phyloP scores from a whole-genome alignment of 1,140 invertebrate genomes.

The Brachionus sp. region DNA sequence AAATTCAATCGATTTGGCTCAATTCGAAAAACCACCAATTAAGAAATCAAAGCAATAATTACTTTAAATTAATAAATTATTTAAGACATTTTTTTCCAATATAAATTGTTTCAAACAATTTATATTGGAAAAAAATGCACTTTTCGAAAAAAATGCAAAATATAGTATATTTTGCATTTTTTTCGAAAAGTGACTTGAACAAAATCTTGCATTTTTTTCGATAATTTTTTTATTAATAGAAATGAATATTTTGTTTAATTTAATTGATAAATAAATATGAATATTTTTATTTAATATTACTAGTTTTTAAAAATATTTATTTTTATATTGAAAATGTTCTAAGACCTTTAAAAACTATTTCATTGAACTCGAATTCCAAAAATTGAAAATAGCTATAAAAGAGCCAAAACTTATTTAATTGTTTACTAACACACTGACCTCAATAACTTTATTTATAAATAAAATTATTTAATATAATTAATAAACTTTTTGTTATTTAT shows the following conservation, averaged over 20 bases:
- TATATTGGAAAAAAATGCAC: too few relatives aligned
- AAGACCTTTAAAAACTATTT: neutral
- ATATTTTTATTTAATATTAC: neutral
- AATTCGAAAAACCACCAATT: constrained; percentile 21
- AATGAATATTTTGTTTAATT: neutral
- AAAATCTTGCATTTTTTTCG: neutral
- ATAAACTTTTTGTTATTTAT: neutral
- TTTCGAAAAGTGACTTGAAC: neutral
- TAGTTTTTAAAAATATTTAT: neutral
- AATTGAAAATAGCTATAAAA: neutral
- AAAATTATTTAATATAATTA: neutral
- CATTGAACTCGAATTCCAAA: neutral
- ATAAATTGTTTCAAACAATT: neutral
- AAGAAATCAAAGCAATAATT: constrained; percentile 41
- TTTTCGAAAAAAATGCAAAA: too few relatives aligned
- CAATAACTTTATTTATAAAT: neutral
- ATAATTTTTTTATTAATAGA: neutral
- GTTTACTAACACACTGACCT: neutral
- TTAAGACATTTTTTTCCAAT: neutral
- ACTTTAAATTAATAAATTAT: neutral
- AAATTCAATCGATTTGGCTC: neutral
- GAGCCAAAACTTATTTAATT: neutral
- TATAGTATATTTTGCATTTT: too few relatives aligned
- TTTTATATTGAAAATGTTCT: neutral
- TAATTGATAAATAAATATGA: too few relatives aligned